Conservation (phyloP, 2,113 vertebrate genomes). For the Gambusia holbrooki region DNA sequence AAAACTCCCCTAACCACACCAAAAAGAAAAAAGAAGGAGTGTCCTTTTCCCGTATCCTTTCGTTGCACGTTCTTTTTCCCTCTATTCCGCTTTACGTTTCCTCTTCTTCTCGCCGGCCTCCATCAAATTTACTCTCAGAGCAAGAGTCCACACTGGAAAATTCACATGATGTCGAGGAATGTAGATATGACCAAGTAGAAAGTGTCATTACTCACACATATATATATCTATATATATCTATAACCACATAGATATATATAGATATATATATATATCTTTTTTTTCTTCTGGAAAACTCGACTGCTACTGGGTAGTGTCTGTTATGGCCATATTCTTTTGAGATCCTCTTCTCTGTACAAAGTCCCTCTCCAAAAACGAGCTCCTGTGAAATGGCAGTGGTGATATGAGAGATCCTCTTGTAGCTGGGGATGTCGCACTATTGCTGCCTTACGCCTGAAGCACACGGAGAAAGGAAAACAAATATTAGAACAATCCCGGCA, state of each 20-base stretch:
- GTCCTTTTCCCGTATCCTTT: constrained; percentile 51
- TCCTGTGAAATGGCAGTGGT: constrained; percentile 90
- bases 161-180: constrained; percentile 77
- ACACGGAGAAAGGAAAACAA: constrained; percentile 27
- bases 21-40: constrained; percentile 13
- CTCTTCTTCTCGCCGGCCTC: constrained; percentile 18
- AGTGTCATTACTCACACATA: constrained; percentile 51
- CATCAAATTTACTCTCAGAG: constrained; percentile 32
- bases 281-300: constrained; percentile 64
- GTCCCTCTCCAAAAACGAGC: constrained; percentile 78
- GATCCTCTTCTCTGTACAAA: constrained; percentile 71
- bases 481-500: constrained; percentile 11
- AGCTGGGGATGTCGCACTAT: constrained; percentile 73
- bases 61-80: constrained; percentile 47
- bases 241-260: too few species aligned
- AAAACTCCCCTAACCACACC: constrained; percentile 35
- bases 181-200: constrained; percentile 76
- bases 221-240: too few species aligned
- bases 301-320: constrained; percentile 64
- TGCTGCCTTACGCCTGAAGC: constrained; percentile 85
- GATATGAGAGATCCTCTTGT: constrained; percentile 86
- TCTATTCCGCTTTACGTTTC: constrained; percentile 43
- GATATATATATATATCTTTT: neutral
- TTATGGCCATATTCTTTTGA: constrained; percentile 36
- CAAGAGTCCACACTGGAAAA: constrained; percentile 61